Base-by-base conservation (phyloP, 1,140 invertebrate genomes). In the Drosophila kepulauana region DNA sequence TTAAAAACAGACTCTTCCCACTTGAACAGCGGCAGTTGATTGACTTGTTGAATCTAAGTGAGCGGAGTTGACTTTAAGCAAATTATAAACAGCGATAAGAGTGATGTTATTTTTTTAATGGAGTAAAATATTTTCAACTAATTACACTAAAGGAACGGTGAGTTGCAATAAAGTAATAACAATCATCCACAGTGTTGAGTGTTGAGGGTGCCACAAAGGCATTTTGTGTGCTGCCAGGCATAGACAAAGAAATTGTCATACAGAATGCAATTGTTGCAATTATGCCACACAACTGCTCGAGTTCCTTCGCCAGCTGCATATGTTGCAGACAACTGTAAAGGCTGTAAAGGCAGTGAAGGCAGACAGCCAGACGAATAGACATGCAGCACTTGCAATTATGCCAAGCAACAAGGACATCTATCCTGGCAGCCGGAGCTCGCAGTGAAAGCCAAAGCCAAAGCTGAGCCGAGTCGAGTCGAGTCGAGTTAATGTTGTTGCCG, bases 221-320 rank as follows among this genome's bases (percentile, higher is more conserved):
- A n/a, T 41, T 54, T 45, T n/a, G 5, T 38, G 10, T 38, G 68
- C 59, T 13, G 16, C 15, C 11, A n/a, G 61, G 16, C 1, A 16
- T 3, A 67, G 30, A 61, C 52, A 73, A 81, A 75, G 64, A 54
- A 49, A 69, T 74, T 63, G 30, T 41, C 38, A 58, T 45, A 48
- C 45, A 13, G 28, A 64, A 56, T 88, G 72, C 72, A 82, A 88
- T 78, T 82, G 84, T 87, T 88, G 79, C 80, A 87, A 88, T 88
- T 82, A 77, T 87, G 72, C 73, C 71, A 52, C 56, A 43, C 82
- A 81, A 75, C 54, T 64, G 70, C 65, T 78, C 69, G 59, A 78
- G 73, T 78, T 64, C 43, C 57, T 48, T 15, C 11, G 45, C 57
- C 30, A 56, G 54, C 15, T 25, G 63, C 75, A 78, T 78, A 75